These are phyloP conservation scores for Apostichopus japonicus DNA, from an alignment of 35 echinoderm and acorn worm species.

Conservation along the genomic window DNA sequence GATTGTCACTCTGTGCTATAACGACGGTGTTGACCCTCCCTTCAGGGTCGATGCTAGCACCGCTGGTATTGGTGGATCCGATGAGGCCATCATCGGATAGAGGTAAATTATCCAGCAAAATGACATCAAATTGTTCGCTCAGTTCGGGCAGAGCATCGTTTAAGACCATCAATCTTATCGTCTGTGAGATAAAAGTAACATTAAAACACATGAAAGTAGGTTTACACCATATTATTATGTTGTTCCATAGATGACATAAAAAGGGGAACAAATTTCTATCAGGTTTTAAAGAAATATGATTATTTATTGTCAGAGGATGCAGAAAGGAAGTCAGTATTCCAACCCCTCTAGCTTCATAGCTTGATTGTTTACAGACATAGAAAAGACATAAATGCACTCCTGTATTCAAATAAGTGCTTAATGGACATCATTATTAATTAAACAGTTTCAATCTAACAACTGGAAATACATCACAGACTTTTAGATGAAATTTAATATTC, in stretches of 20 bases:
- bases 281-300: no score
- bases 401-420: no score
- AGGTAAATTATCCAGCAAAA: constrained; percentile 70
- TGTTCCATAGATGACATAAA: no score
- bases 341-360: no score
- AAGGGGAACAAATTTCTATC: no score
- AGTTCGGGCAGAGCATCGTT: constrained; percentile 90
- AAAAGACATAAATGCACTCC: no score
- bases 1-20: constrained; percentile 75
- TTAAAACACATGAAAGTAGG: background rate
- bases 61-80: constrained; percentile 90
- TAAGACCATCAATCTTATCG: constrained; percentile 58
- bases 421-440: no score
- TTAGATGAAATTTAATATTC: no score
- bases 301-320: no score
- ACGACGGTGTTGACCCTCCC: constrained; percentile 65
- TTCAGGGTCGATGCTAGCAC: constrained; percentile 81
- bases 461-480: background rate
- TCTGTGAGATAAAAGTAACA: constrained; percentile 44
- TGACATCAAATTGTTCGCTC: constrained; percentile 69
- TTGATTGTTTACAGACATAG: no score
- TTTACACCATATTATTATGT: no score
- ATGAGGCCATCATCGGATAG: constrained; percentile 90
- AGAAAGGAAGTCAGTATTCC: no score
- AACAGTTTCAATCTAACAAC: background rate